Evolutionary conservation across 2,888 invertebrate genomes (phyloP).

Genomic region (Morpho achilles): DNA sequence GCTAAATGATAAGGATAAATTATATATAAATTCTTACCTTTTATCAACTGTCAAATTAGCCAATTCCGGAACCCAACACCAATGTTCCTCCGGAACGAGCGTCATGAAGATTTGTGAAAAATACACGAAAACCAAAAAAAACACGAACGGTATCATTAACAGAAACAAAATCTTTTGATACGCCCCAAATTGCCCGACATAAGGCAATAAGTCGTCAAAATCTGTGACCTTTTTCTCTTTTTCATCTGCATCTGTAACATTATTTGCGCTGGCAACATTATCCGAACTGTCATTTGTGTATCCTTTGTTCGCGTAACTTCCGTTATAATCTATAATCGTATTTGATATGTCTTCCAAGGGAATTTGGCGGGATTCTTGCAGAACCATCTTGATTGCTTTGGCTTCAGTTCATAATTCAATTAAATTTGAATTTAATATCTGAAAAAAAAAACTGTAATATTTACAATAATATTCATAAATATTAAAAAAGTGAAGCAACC

Average conservation of each 20-base stretch:
- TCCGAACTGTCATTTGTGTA: slow-evolving; percentile 56
- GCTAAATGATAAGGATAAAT: no score
- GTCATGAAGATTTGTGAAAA: slow-evolving; percentile 94
- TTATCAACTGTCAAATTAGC: slow-evolving; percentile 82
- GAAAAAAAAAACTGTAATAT: slow-evolving; percentile 28
- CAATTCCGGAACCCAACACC: slow-evolving; percentile 89
- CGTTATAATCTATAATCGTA: slow-evolving; percentile 58
- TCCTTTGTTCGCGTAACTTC: slow-evolving; percentile 64
- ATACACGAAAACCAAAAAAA: slow-evolving; percentile 93
- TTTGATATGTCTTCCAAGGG: slow-evolving; percentile 50
- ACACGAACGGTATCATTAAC: slow-evolving; percentile 92
- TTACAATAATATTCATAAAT: no score
- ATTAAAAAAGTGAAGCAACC: no score
- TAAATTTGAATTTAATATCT: slow-evolving; percentile 20
- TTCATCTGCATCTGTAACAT: slow-evolving; percentile 27
- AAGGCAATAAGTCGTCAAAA: slow-evolving; percentile 90
- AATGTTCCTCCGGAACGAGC: slow-evolving; percentile 87
- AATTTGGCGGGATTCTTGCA: slow-evolving; percentile 53
- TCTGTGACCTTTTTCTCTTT: slow-evolving; percentile 77
- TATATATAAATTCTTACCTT: no score
- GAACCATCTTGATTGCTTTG: slow-evolving; percentile 59
- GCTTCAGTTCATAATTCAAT: slow-evolving; percentile 19
- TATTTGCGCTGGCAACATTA: slow-evolving; percentile 36
- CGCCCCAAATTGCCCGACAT: slow-evolving; percentile 90
- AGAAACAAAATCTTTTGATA: slow-evolving; percentile 91